Percentiles rank a stretch among this genome's conserved stretches.
phyloP scores from a whole-genome alignment of 2,797 vertebrate genomes.

The Tapera naevia region DNA sequence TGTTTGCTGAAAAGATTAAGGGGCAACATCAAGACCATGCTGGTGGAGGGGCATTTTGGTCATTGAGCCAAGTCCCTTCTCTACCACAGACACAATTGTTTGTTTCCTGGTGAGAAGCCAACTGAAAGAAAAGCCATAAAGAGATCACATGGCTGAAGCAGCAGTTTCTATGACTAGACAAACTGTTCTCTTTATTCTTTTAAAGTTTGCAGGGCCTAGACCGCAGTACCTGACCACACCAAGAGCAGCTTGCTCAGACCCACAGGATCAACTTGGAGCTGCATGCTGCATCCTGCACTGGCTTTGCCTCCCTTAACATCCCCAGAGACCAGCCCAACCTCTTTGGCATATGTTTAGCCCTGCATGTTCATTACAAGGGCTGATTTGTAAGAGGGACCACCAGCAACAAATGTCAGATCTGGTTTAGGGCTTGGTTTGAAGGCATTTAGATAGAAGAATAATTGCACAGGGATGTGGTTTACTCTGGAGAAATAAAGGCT shows the following conservation, averaged over 20 bases:
- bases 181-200: conserved; percentile 23
- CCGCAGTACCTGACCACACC: neutral
- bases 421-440: conserved; percentile 66
- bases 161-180: conserved; percentile 6
- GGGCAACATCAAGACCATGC: neutral
- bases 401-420: conserved; percentile 65
- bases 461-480: conserved; percentile 77
- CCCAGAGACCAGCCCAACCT: neutral
- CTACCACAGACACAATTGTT: conserved; percentile 14
- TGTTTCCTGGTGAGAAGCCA: neutral
- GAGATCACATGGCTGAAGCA: conserved; percentile 15
- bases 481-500: conserved; percentile 71
- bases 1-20: neutral
- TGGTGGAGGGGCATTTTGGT: neutral
- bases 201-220: neutral
- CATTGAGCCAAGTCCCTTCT: neutral
- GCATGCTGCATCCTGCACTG: neutral
- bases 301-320: neutral
- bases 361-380: neutral
- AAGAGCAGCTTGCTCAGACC: neutral
- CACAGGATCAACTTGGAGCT: neutral
- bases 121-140: conserved; percentile 6
- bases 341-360: neutral
- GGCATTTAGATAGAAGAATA: conserved; percentile 79
- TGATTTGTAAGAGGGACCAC: conserved; percentile 63